phyloP scores from a whole-genome alignment of 2,797 vertebrate species.

The Megaceryle alcyon region DNA sequence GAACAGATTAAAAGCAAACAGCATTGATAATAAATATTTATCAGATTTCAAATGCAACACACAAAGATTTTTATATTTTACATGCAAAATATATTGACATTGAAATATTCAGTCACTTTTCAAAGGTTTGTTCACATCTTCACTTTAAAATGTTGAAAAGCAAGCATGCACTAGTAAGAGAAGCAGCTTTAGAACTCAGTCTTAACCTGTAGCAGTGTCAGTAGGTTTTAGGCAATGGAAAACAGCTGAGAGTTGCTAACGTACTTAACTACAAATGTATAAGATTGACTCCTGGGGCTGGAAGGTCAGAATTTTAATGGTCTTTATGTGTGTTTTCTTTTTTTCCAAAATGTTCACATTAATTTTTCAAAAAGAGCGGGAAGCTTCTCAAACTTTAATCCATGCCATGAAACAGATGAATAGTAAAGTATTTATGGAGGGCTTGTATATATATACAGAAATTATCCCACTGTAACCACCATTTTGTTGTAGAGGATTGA shows the following conservation, averaged over 20 bases:
- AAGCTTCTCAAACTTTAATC: background rate
- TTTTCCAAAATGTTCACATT: background rate
- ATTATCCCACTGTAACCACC: background rate
- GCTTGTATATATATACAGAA: background rate
- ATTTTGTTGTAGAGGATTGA: background rate
- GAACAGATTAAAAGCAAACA: conserved; percentile 86
- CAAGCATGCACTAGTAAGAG: conserved; percentile 16
- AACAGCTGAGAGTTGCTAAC: background rate
- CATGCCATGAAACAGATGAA: background rate
- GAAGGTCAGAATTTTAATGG: background rate
- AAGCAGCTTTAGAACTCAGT: conserved; percentile 31
- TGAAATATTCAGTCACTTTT: conserved; percentile 76
- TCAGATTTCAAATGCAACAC: conserved; percentile 81
- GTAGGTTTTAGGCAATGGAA: background rate
- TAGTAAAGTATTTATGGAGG: background rate
- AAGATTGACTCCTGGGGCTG: background rate
- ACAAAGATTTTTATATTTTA: conserved; percentile 77
- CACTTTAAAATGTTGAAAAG: conserved; percentile 65
- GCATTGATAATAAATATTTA: conserved; percentile 86
- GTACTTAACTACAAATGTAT: background rate
- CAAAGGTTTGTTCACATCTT: conserved; percentile 71
- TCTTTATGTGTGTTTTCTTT: background rate
- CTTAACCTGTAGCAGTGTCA: conserved; percentile 2
- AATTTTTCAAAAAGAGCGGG: background rate
- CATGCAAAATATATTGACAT: conserved; percentile 74